These are phyloP conservation scores for Hassar affinis DNA, from an alignment of 2,113 vertebrate species.

Conservation along the genomic window DNA sequence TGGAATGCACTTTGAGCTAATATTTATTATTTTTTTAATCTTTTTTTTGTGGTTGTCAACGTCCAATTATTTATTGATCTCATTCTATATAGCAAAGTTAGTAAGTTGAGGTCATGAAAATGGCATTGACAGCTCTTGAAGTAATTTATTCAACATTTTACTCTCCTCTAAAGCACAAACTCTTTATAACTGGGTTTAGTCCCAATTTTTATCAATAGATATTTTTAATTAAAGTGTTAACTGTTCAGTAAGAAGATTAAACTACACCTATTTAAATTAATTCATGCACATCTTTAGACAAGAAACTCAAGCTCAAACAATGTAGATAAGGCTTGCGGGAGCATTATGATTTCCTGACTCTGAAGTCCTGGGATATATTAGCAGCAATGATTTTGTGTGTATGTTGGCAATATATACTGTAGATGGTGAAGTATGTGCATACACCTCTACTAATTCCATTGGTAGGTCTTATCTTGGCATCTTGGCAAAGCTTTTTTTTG, in stretches of 20 bases:
- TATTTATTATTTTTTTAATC: too few relatives aligned
- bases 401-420: neutral
- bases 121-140: neutral
- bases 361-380: neutral
- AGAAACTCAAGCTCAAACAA: neutral
- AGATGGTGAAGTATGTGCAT: neutral
- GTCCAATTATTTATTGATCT: neutral
- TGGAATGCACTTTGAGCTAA: too few relatives aligned
- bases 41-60: too few relatives aligned
- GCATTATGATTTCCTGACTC: neutral
- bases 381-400: neutral
- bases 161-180: neutral
- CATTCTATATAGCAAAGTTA: neutral
- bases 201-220: neutral
- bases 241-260: neutral
- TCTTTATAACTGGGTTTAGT: neutral
- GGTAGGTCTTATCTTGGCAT: neutral
- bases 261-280: neutral
- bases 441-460: neutral
- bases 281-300: neutral
- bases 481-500: neutral
- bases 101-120: neutral
- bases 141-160: neutral
- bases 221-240: neutral
- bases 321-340: neutral